These are phyloP conservation scores for Peromyscus leucopus DNA, from an alignment of 2,113 vertebrate genomes.

Conservation along the genomic window DNA sequence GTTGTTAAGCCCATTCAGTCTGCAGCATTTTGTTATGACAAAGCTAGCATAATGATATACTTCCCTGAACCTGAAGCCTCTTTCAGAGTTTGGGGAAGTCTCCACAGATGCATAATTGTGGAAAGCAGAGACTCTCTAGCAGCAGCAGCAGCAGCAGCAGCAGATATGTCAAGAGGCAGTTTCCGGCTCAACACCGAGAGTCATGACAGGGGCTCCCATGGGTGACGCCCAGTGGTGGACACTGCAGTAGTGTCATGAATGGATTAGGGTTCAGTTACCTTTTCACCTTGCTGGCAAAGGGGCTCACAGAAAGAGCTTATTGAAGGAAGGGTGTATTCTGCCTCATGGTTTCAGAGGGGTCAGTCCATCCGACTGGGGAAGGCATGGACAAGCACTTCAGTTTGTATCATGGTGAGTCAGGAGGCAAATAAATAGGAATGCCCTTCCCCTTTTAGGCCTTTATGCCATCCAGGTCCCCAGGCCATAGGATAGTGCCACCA, in stretches of 20 bases:
- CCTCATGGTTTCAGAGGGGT: neutral
- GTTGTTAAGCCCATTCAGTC: neutral
- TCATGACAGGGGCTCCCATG: neutral
- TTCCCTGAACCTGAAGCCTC: neutral
- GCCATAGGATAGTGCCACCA: neutral
- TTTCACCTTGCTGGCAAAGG: neutral
- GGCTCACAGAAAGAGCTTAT: neutral
- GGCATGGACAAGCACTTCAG: neutral
- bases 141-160: neutral
- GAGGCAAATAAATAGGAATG: neutral
- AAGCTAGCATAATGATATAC: neutral
- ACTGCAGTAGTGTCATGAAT: neutral
- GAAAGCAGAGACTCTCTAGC: neutral
- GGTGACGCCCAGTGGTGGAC: neutral
- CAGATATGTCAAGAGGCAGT: neutral
- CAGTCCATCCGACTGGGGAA: neutral
- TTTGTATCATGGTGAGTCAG: neutral
- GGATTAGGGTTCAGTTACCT: neutral
- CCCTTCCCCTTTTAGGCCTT: neutral
- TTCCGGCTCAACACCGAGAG: neutral
- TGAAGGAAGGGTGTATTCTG: neutral
- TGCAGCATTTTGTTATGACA: neutral
- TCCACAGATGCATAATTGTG: neutral
- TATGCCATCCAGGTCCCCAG: neutral
- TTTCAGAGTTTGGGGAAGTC: neutral